phyloP scores from a whole-genome alignment of 2,113 vertebrate species.

The Vidua chalybeata region DNA sequence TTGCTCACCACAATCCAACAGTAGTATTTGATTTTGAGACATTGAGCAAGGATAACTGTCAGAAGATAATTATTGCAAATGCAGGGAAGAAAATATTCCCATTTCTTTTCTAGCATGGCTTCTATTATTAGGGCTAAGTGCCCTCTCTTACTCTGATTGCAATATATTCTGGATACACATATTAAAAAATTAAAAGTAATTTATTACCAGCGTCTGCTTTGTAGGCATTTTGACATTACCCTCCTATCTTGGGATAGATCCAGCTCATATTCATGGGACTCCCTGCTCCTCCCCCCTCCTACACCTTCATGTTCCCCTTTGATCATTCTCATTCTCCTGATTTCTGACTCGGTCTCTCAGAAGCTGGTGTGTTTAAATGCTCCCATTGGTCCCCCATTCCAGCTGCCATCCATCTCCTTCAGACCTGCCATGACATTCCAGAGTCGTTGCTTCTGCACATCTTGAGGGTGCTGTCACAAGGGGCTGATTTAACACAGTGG shows the following conservation, averaged over 20 bases:
- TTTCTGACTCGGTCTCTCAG: background rate
- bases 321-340: background rate
- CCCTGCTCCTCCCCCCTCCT: background rate
- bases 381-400: background rate
- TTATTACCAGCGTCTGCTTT: background rate
- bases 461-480: slow-evolving; percentile 7
- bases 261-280: background rate
- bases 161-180: background rate
- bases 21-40: background rate
- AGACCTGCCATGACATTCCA: background rate
- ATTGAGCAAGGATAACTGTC: background rate
- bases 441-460: background rate
- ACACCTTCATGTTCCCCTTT: background rate
- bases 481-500: background rate
- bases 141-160: background rate
- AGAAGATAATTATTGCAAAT: background rate
- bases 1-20: background rate
- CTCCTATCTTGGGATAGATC: background rate
- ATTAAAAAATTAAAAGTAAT: background rate
- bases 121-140: background rate
- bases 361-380: background rate
- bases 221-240: background rate
- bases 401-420: background rate
- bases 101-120: background rate
- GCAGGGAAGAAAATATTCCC: background rate